Base-by-base conservation (phyloP, 2,797 vertebrate genomes). In the Adelosebastes latens region DNA sequence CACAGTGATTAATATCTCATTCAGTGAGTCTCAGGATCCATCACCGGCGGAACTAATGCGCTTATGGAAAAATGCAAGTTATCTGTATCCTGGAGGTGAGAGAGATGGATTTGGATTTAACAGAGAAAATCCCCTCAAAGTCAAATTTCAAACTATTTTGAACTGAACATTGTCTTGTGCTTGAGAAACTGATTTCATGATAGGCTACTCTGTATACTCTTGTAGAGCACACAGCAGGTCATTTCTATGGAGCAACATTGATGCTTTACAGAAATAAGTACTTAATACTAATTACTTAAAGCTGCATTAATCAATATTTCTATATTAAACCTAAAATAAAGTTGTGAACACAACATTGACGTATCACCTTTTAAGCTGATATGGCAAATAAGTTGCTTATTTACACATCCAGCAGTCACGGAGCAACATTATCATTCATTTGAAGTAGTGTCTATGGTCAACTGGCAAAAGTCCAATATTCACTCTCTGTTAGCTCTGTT, bases 1-100 rank as follows among this genome's bases (percentile, higher is more conserved):
- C 67, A 52, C 27, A 39, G 27, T 5, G 55, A 86, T 88, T 75
- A 22, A 83, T 79, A 80, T 89, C 72, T 86, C 73, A 77, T 81
- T 73, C 75, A 52, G 12, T 36, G 39, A 75, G 80, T 62, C 63
- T 77, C 34, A 24, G 64, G 63, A 76, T 73, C 65, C 39, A 81
- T 79, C 62, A 63, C 16, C 5, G 7, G 67, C 75, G 39, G 59
- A 84, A 79, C 69, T 84, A 84, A 89, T 69, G 62, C 2, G 20
- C 71, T 83, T 60, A 72, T 20, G 52, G 59, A 85, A 84, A 87
- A 88, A 86, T 52, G 32, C 60, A 76, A 49, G 69, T 64, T 65
- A 77, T 87, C 70, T 75, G 14, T 73, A 53, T 76, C 59, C 65
- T 62, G 18, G 34, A 82, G 77, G 71, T 34, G 18, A 74, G 20